A percentile compares a stretch with the other conserved stretches of the same genome.
Evolutionary conservation across 2,797 vertebrate species (phyloP).

Genomic region (Lithobates pipiens): DNA sequence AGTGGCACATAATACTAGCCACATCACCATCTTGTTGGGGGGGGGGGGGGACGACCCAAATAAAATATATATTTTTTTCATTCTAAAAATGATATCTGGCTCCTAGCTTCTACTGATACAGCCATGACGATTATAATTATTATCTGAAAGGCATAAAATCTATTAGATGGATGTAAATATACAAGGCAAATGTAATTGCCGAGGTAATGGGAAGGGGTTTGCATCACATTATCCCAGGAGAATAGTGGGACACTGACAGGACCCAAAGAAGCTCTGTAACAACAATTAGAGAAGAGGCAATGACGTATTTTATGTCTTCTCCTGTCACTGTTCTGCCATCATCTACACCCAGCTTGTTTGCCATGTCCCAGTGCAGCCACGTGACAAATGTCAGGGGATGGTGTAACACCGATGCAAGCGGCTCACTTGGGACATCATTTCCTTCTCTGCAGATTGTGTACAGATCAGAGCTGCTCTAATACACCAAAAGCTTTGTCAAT

Average conservation of each 20-base stretch:
- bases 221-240: conserved; percentile 25
- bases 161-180: background rate
- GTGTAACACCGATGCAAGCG: conserved; percentile 25
- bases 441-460: background rate
- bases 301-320: conserved; percentile 38
- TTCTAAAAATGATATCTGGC: too few species aligned
- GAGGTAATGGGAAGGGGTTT: background rate
- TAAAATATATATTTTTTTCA: too few species aligned
- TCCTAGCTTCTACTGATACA: too few species aligned
- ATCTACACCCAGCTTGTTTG: conserved; percentile 13
- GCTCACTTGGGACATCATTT: background rate
- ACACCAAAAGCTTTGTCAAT: background rate
- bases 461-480: conserved; percentile 11
- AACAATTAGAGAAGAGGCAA: conserved; percentile 31
- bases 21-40: too few species aligned
- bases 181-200: background rate
- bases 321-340: background rate
- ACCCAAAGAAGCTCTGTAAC: conserved; percentile 6
- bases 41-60: too few species aligned
- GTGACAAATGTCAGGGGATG: conserved; percentile 31
- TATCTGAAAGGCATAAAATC: background rate
- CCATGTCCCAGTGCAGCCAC: conserved; percentile 5
- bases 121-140: too few species aligned
- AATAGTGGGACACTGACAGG: background rate
- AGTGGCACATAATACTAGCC: too few species aligned